Evolutionary conservation across 2,113 vertebrate genomes (phyloP).

Genomic region (Chaetodon auriga): DNA sequence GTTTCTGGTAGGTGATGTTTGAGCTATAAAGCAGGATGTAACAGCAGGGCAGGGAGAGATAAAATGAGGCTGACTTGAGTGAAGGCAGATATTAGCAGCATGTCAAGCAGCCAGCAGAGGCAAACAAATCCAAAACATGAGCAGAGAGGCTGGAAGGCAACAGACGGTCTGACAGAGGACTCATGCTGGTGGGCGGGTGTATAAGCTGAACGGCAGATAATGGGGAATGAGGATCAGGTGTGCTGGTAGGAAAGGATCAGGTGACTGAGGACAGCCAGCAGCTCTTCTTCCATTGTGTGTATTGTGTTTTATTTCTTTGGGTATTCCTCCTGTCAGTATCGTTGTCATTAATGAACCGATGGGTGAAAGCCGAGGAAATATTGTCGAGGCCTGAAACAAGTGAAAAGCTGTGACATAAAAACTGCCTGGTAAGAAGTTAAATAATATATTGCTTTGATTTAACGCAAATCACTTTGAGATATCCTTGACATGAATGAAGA

Average conservation of each 20-base stretch:
- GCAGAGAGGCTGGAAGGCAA: neutral
- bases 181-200: neutral
- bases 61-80: slow-evolving; percentile 9
- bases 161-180: neutral
- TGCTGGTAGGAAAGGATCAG: slow-evolving; percentile 5
- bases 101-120: neutral
- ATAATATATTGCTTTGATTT: too few species aligned
- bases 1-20: neutral
- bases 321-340: neutral
- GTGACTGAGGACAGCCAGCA: neutral
- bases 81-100: neutral
- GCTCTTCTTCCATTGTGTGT: neutral
- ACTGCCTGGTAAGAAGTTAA: too few species aligned
- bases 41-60: neutral
- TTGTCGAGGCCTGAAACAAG: too few species aligned
- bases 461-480: neutral
- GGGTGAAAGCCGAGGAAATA: too few species aligned
- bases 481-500: neutral
- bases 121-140: neutral
- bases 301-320: neutral
- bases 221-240: slow-evolving; percentile 1
- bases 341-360: neutral
- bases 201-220: neutral
- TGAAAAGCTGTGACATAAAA: too few species aligned
- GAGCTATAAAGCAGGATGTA: neutral